Evolutionary conservation across 2,113 vertebrate genomes (phyloP).

Genomic region (Macroglossus sobrinus): DNA sequence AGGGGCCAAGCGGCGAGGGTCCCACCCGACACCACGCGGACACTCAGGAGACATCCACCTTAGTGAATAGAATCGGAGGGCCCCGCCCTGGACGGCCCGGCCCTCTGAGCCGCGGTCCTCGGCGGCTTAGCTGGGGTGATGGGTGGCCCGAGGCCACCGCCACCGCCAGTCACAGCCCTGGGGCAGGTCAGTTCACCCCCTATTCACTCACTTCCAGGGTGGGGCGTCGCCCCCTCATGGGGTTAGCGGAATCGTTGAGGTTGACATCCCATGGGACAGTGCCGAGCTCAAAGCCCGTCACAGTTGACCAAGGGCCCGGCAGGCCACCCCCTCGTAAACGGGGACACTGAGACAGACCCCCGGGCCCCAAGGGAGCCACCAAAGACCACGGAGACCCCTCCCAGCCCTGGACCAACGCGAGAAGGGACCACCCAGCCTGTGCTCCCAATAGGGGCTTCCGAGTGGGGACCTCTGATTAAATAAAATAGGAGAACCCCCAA

Average conservation of each 20-base stretch:
- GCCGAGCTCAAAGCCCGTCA: background rate
- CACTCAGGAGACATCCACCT: rapidly evolving
- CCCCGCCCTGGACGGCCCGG: rapidly evolving
- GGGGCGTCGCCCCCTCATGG: rapidly evolving
- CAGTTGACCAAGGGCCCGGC: background rate
- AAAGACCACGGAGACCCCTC: background rate
- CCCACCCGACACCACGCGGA: rapidly evolving
- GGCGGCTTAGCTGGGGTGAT: rapidly evolving
- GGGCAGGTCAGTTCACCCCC: rapidly evolving
- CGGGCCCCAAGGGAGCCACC: too few species aligned
- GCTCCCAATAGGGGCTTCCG: rapidly evolving
- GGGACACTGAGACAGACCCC: background rate
- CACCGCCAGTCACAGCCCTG: rapidly evolving
- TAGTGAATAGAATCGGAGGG: background rate
- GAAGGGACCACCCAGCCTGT: too few species aligned
- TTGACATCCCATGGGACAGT: background rate
- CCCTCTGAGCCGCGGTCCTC: background rate
- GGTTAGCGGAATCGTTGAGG: background rate
- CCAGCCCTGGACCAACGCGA: rapidly evolving
- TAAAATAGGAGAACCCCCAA: background rate
- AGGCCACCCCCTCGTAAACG: too few species aligned
- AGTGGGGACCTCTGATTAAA: background rate
- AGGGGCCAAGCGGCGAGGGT: background rate
- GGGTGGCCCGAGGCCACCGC: rapidly evolving
- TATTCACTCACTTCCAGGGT: background rate